These are phyloP conservation scores for Chaetophractus vellerosus DNA, from an alignment of 2,797 vertebrate genomes.

Conservation along the genomic window DNA sequence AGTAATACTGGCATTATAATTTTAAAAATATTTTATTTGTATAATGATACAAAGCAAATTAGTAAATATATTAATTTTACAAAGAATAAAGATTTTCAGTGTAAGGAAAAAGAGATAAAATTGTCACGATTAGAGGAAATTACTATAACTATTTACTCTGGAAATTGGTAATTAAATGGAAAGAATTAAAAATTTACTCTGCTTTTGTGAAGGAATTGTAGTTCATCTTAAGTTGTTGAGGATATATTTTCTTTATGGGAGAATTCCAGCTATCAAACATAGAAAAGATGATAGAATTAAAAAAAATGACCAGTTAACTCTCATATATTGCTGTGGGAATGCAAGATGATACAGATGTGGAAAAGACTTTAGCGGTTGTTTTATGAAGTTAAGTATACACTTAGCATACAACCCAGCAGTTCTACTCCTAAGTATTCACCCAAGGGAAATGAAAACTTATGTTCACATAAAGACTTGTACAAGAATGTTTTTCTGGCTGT, in stretches of 20 bases:
- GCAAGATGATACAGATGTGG: neutral
- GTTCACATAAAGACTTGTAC: neutral
- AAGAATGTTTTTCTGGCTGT: conserved; percentile 37
- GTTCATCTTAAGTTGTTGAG: neutral
- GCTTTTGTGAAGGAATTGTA: neutral
- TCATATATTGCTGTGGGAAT: neutral
- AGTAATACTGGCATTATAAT: neutral
- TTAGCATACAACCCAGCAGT: neutral
- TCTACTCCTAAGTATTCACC: neutral
- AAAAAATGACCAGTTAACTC: neutral
- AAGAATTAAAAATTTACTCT: neutral
- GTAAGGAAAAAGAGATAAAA: neutral
- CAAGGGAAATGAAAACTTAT: conserved; percentile 17
- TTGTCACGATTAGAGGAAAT: neutral
- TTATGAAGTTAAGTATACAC: neutral
- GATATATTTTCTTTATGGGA: neutral
- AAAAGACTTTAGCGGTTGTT: neutral
- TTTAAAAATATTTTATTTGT: neutral
- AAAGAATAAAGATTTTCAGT: neutral
- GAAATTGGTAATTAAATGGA: neutral
- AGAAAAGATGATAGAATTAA: neutral
- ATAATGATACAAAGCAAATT: neutral
- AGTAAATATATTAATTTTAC: conserved; percentile 5
- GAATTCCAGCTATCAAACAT: neutral
- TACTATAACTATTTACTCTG: neutral